Conservation (phyloP, 2,797 vertebrate species). For the Coluber constrictor region DNA sequence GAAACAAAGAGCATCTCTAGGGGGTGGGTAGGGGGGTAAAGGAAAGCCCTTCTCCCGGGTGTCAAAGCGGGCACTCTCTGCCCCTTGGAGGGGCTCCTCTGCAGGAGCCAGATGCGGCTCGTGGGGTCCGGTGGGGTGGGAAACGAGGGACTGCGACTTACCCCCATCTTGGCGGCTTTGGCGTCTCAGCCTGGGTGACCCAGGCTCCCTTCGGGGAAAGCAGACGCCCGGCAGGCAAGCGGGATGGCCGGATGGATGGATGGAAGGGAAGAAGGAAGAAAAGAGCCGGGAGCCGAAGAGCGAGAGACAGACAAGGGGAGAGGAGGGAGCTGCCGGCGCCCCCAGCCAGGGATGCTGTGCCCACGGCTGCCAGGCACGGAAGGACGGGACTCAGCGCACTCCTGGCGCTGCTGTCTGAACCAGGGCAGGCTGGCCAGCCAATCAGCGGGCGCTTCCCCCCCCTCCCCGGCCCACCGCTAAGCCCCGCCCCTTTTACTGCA, state of each 20-base stretch:
- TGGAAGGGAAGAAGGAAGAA: no score
- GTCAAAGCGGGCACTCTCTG: neutral
- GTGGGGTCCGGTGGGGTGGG: neutral
- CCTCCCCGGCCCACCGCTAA: slow-evolving; percentile 42
- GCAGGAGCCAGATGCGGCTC: neutral
- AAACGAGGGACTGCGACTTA: neutral
- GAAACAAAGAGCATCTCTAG: neutral
- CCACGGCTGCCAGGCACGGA: slow-evolving; percentile 67
- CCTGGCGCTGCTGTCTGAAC: slow-evolving; percentile 4
- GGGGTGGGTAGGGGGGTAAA: no score
- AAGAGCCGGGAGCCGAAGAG: neutral
- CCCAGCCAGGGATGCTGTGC: slow-evolving; percentile 14
- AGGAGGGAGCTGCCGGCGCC: slow-evolving; percentile 9
- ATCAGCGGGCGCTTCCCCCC: slow-evolving; percentile 32
- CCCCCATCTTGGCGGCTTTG: slow-evolving; percentile 23
- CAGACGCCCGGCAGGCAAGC: neutral
- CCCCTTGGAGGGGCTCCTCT: rapidly evolving
- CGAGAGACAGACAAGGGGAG: neutral
- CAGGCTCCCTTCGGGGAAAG: neutral
- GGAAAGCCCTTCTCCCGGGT: neutral
- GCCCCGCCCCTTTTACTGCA: slow-evolving; percentile 63
- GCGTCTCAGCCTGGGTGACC: slow-evolving; percentile 8
- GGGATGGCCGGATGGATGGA: neutral
- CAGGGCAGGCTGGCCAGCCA: slow-evolving; percentile 16
- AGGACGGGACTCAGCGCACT: slow-evolving; percentile 18